A percentile compares a stretch with the other conserved stretches of the same genome.
Evolutionary conservation across 1,140 invertebrate species (phyloP).

Genomic region (Calephelis virginiensis): DNA sequence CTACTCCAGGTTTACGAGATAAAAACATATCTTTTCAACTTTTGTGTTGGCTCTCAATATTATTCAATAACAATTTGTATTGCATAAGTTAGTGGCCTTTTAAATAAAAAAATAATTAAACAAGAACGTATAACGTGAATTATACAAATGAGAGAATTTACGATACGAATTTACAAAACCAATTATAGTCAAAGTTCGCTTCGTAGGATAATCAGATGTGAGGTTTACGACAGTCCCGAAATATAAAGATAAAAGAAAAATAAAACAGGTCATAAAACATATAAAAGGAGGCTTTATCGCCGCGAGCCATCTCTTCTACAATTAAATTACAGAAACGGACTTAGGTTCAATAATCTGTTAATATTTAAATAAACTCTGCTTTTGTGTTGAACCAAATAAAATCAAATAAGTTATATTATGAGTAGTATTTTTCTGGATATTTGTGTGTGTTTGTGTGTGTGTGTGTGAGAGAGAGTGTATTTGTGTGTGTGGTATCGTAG

Average conservation of each 20-base stretch:
- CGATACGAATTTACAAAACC: neutral
- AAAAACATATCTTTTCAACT: too few relatives aligned
- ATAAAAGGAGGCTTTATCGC: slow-evolving; percentile 15
- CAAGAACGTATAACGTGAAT: too few relatives aligned
- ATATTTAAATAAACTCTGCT: slow-evolving; percentile 1
- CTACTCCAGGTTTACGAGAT: too few relatives aligned
- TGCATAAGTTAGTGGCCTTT: too few relatives aligned
- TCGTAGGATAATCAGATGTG: slow-evolving; percentile 9
- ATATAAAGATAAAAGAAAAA: slow-evolving; percentile 13
- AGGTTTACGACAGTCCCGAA: slow-evolving; percentile 6
- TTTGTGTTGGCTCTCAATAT: too few relatives aligned
- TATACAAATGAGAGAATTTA: neutral
- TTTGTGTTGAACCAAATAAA: neutral
- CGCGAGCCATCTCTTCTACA: slow-evolving; percentile 3
- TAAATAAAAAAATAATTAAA: too few relatives aligned
- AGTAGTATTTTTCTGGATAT: too few relatives aligned
- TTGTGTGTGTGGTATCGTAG: too few relatives aligned
- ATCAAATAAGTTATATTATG: too few relatives aligned
- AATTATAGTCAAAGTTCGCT: slow-evolving; percentile 9
- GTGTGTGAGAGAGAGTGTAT: too few relatives aligned
- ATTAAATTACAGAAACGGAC: slow-evolving; percentile 16
- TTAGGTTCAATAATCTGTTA: slow-evolving; percentile 1
- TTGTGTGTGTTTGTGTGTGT: too few relatives aligned
- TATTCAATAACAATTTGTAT: too few relatives aligned
- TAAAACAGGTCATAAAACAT: slow-evolving; percentile 18